Base-by-base conservation (phyloP, 2,113 vertebrate genomes). In the Brachirus orientalis region DNA sequence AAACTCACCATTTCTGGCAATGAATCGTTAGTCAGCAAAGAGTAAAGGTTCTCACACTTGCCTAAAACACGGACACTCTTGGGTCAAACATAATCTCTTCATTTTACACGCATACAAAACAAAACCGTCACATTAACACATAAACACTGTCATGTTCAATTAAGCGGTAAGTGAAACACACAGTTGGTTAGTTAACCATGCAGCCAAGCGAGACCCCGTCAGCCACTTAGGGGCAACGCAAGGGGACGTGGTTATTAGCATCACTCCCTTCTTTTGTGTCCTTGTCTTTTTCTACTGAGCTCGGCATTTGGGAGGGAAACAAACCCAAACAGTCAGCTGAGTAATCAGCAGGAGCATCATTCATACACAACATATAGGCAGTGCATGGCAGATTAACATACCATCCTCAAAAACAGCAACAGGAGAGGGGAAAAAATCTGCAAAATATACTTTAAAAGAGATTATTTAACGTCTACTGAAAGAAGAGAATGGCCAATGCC, bases 181-280 rank as follows among this genome's bases (percentile, higher is more conserved):
- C 22, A 28, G 35, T 44, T 54, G 70, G 63, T 79, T 65, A 67
- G 62, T 84, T 79, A 76, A 62, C 18, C 60, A 50, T 36, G 69
- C 65, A 81, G 55, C 54, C 54, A 61, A 82, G 69, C 48, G 11
- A 70, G 71, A 72, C 54, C 14, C 55, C 69, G 80, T 79, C 62
- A 22, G 40, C 64, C 75, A 79, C 66, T 73, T 57, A 68, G 61
- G 17, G 50, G 48, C 50, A 56, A 81, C 65, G 69, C 44, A 8
- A 16, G 54, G 33, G 68, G 58, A 66, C 44, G 59, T 8, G 55
- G 55, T 79, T 74, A 86, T 81, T 83, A 80, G 69, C 73, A 5
- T 69, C 72, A 77, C 44, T 18, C 54, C 40, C 16, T 38, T 51
- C 13, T 6, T 80, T 82, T 75, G 10, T 63, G 35, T 54, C 50